Evolutionary conservation across 1,140 invertebrate species (phyloP), one percentile per base, ranked within the genome.

Genomic region (Elysia chlorotica): DNA sequence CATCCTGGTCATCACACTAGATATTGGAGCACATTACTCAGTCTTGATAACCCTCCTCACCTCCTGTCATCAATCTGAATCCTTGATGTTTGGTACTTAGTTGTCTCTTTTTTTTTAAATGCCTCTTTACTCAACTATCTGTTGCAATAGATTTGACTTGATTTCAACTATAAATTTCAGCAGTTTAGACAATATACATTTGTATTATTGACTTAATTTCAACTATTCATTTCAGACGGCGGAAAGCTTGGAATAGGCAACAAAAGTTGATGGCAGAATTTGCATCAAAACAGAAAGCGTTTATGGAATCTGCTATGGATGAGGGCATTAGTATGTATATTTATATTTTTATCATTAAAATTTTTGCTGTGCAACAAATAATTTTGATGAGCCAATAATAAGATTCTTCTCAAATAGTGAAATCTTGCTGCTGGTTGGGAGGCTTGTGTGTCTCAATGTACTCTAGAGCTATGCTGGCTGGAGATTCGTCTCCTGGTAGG

Each of bases 211-310:
- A 59, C 17, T 59, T 10, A n/a, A n/a, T 59, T 25, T 17, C 10
- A 59, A 25, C 25, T 36, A 21, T 48, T 33, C 21, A 56, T 74
- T 79, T 73, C 81, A 92, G 95, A 63, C 90, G 94, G 53, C 90
- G 92, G 69, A 91, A 92, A 76, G 96, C 95, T 0, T 93, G 93
- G 74, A 95, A 97, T 82, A 90, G 95, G 21, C 96, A 98, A 83
- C 91, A 94, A 80, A 94, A 95, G 83, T 86, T 98, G 62, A 96
- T 98, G 93, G 92, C 92, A 38, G 94, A 98, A 80, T 97, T 98
- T 90, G 94, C 94, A 0, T 92, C 92, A 23, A 92, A 93, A 74
- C 96, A 97, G 87, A 94, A 94, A 81, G 92, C 94, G 81, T 98
- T 98, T 86, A 93, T 97, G 92, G 92, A 95, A 81, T 92, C 93